Evolutionary conservation across 1,140 invertebrate genomes (phyloP).

Genomic region (Choristoneura fumiferana): DNA sequence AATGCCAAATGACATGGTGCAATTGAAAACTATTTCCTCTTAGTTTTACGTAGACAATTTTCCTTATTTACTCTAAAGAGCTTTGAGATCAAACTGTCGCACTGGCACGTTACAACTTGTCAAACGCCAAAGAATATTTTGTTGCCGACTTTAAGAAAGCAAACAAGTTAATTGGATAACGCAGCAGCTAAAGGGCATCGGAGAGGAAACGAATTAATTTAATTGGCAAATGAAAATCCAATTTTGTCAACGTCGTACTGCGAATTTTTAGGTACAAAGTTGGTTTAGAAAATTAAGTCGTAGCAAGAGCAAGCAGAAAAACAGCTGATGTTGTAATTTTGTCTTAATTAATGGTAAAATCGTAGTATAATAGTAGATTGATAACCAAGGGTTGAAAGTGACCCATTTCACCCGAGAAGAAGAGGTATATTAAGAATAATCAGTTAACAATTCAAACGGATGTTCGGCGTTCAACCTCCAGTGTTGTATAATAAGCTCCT

Average conservation of each 20-base stretch:
- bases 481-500: too few species aligned
- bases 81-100: neutral
- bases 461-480: too few species aligned
- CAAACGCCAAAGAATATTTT: neutral
- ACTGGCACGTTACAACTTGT: slow-evolving; percentile 9
- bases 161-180: slow-evolving; percentile 10
- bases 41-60: slow-evolving; percentile 4
- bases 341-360: too few species aligned
- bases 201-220: neutral
- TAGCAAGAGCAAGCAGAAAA: slow-evolving; percentile 8
- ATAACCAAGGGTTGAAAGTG: too few species aligned
- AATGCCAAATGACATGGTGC: slow-evolving; percentile 30
- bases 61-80: slow-evolving; percentile 5
- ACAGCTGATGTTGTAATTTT: slow-evolving; percentile 23
- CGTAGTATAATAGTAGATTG: too few species aligned
- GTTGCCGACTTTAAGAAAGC: slow-evolving; percentile 4
- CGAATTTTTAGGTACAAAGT: neutral
- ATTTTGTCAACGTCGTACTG: neutral
- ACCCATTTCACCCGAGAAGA: too few species aligned
- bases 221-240: slow-evolving; percentile 2
- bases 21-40: slow-evolving; percentile 28
- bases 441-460: too few species aligned
- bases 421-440: too few species aligned
- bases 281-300: neutral
- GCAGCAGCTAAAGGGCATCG: neutral